Base-by-base conservation (phyloP, 1,140 invertebrate species). In the Scaptodrosophila lebanonensis region DNA sequence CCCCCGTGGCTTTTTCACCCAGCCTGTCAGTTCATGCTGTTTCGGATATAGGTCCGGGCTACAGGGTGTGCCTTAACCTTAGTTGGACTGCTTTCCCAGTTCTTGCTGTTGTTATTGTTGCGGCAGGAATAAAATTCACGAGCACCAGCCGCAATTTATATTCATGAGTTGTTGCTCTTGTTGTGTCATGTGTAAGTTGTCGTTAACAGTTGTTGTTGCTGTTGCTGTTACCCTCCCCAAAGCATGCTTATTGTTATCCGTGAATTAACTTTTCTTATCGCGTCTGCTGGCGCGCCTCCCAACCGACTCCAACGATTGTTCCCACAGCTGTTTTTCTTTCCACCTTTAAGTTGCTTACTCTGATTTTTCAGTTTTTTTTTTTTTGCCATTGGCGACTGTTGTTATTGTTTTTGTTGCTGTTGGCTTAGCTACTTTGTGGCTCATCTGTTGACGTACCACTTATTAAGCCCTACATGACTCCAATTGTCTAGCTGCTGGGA, bases 181-280 rank as follows among this genome's bases (percentile, higher is more conserved):
- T 52, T 68, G 47, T 73, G 54, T 42, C 17, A 7, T 38, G 9
- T 4, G 11, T 16, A 7, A 25, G 22, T 25, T 25, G 22, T 25
- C 22, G 22, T 25, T 25, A 25, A 8, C 53, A 39, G 50, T 63
- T 44, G 61, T 18, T 70, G 62, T 18, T 42, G 17, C 20, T 48
- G 36, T 47, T 47, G 30, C 27, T 29, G 33, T 17, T 36, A 20
- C 3, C 33, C 64, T 66, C 75, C 75, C 75, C 51, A 66, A 77
- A 79, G 75, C 76, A 75, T 73, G 75, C 66, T 79, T 82, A 82
- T 79, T 79, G 75, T 79, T 79, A 79, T 79, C 75, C 75, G 61
- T 66, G 75, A 79, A 82, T 79, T 68, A 79, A 82, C 66, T 82
- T 79, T 66, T 69, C 68, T 82, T 79, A 79, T 79, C 73, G 61